Conservation (phyloP, 2,797 vertebrate species). For the Xyrichtys novacula region DNA sequence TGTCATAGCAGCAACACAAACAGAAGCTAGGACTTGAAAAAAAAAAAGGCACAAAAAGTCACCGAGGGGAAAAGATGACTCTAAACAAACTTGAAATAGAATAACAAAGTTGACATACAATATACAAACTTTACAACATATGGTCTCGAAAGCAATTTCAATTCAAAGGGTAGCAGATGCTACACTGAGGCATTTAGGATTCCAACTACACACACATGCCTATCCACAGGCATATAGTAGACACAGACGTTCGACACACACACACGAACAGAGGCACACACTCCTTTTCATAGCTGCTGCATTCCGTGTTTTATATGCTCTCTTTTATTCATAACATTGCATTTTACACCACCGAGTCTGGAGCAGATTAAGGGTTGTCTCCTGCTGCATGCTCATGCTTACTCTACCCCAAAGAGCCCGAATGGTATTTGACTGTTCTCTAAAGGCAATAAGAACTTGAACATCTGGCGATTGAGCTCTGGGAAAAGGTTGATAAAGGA, state of each 20-base stretch:
- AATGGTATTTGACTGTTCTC: constrained; percentile 75
- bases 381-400: constrained; percentile 79
- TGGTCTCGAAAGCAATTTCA: background rate
- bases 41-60: background rate
- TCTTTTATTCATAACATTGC: constrained; percentile 83
- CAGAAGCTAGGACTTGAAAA: background rate
- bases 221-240: constrained; percentile 36
- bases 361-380: constrained; percentile 81
- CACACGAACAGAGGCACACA: constrained; percentile 19
- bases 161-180: constrained; percentile 18
- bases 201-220: constrained; percentile 33
- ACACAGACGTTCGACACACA: constrained; percentile 35
- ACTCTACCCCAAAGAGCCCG: constrained; percentile 81
- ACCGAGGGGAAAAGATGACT: background rate
- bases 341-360: constrained; percentile 82
- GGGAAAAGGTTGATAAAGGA: constrained; percentile 68
- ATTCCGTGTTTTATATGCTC: constrained; percentile 81
- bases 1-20: constrained; percentile 2
- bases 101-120: background rate
- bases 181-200: constrained; percentile 32
- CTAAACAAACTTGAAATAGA: background rate
- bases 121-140: background rate
- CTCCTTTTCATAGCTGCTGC: constrained; percentile 69
- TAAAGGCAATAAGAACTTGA: constrained; percentile 75
- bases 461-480: constrained; percentile 78